phyloP scores from a whole-genome alignment of 1,140 invertebrate genomes.

The Mesaphorura yosii region DNA sequence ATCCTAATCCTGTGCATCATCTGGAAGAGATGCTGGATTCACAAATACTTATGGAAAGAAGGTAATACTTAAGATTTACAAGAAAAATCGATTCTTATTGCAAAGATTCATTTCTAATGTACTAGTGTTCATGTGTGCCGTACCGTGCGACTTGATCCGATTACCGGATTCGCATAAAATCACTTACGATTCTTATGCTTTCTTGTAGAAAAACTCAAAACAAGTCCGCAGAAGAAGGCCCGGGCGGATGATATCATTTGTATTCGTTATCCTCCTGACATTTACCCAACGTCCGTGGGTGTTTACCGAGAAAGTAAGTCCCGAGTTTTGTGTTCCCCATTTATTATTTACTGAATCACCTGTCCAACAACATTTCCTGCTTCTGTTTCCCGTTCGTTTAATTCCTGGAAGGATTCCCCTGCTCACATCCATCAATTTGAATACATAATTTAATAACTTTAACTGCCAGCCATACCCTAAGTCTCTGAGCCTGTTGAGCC shows the following conservation, averaged over 20 bases:
- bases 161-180: neutral
- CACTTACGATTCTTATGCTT: too few species aligned
- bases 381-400: neutral
- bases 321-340: too few species aligned
- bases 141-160: neutral
- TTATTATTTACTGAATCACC: too few species aligned
- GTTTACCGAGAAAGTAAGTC: conserved; percentile 31
- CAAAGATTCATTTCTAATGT: conserved; percentile 2
- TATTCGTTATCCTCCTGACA: conserved; percentile 31
- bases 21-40: conserved; percentile 28
- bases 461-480: too few species aligned
- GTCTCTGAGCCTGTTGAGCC: too few species aligned
- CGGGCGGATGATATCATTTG: conserved; percentile 30
- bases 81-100: neutral
- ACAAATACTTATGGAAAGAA: conserved; percentile 29
- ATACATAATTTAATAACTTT: too few species aligned
- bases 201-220: too few species aligned
- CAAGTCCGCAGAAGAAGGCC: too few species aligned
- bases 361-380: too few species aligned
- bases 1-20: conserved; percentile 27
- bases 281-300: conserved; percentile 31
- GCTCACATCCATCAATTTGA: neutral
- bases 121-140: neutral
- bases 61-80: too few species aligned
- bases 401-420: neutral